Evolutionary conservation across 2,113 vertebrate genomes (phyloP).

Genomic region (Pygoscelis antarcticus): DNA sequence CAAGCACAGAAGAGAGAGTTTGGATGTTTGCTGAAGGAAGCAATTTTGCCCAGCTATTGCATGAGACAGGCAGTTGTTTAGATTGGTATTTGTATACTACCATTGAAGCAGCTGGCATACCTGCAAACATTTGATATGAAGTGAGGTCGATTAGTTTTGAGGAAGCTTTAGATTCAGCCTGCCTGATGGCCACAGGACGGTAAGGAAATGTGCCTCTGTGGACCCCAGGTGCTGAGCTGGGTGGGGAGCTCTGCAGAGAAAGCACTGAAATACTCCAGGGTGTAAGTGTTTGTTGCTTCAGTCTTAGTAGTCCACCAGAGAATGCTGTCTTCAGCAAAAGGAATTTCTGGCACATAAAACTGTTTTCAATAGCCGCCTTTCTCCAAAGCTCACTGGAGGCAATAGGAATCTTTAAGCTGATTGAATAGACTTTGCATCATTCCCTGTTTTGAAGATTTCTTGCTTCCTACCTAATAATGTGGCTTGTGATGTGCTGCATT

Average conservation of each 20-base stretch:
- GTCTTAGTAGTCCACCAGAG: neutral
- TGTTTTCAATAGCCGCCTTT: neutral
- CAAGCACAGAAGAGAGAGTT: neutral
- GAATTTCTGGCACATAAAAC: neutral
- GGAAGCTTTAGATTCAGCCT: neutral
- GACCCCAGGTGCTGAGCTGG: neutral
- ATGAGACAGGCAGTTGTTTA: neutral
- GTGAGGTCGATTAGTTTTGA: neutral
- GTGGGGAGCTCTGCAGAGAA: neutral
- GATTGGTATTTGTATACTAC: neutral
- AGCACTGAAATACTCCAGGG: neutral
- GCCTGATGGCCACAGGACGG: neutral
- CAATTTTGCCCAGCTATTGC: neutral
- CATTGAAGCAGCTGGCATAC: neutral
- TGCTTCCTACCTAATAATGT: neutral
- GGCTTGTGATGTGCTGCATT: conserved; percentile 43
- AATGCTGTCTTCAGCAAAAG: neutral
- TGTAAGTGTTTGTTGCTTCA: neutral
- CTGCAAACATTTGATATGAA: neutral
- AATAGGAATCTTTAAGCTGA: neutral
- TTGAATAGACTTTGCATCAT: neutral
- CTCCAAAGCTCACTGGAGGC: neutral
- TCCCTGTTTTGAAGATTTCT: neutral
- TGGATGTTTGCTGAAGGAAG: neutral
- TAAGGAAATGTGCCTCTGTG: neutral